These are phyloP conservation scores for Ophioderma brevispina DNA, from an alignment of 35 echinoderm and acorn worm genomes.

Conservation along the genomic window DNA sequence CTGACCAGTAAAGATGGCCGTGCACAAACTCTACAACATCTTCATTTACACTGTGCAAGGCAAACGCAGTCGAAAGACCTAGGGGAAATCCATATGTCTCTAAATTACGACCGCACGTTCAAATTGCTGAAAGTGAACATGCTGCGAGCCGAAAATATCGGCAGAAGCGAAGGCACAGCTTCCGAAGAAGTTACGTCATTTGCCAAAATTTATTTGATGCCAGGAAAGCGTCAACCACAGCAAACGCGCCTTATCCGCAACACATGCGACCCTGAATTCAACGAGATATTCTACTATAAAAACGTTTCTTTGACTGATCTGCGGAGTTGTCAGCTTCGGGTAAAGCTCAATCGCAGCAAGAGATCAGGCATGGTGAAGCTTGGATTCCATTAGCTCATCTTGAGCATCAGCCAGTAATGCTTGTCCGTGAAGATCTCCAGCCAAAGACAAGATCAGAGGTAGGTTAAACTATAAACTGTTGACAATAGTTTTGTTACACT, in stretches of 20 bases:
- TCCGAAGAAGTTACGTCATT: constrained; percentile 24
- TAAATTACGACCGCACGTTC: constrained; percentile 26
- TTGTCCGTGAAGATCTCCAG: constrained; percentile 24
- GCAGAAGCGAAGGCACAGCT: neutral
- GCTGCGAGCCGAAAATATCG: constrained; percentile 44
- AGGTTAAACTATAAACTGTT: no score
- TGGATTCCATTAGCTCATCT: constrained; percentile 4
- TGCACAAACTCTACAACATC: constrained; percentile 13
- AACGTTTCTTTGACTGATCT: constrained; percentile 25
- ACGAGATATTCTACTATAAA: constrained; percentile 40
- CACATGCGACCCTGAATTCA: constrained; percentile 45
- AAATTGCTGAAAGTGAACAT: constrained; percentile 33
- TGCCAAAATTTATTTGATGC: constrained; percentile 42
- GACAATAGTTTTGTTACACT: no score
- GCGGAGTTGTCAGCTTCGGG: neutral
- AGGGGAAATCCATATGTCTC: constrained; percentile 43
- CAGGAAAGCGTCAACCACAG: constrained; percentile 1
- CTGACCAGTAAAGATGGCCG: neutral
- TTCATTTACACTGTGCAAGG: constrained; percentile 51
- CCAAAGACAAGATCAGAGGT: neutral
- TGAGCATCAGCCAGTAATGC: neutral
- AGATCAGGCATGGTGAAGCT: neutral
- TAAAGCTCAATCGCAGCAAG: neutral
- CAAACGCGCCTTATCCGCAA: neutral
- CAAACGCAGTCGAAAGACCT: constrained; percentile 9